phyloP scores from a whole-genome alignment of 2,113 vertebrate genomes.

The Mobula hypostoma region DNA sequence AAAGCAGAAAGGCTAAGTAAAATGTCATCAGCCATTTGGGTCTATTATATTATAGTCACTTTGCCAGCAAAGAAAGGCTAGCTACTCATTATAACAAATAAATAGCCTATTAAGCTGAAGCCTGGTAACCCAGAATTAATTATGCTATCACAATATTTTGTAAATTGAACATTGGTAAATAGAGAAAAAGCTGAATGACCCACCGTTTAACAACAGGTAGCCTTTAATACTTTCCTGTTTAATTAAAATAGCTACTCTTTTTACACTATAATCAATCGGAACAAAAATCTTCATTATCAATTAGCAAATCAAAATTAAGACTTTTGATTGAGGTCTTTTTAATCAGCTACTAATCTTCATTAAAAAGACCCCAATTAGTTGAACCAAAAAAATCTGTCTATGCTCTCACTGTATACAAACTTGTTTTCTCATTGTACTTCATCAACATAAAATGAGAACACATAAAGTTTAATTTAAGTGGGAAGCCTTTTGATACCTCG shows the following conservation, averaged over 20 bases:
- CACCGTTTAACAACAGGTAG: no score
- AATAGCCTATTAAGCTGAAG: no score
- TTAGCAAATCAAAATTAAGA: background rate
- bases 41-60: no score
- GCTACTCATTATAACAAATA: no score
- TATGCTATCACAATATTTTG: no score
- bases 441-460: background rate
- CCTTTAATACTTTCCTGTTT: background rate
- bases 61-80: no score
- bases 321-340: background rate
- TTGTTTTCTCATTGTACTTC: background rate
- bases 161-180: no score
- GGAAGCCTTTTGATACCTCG: background rate
- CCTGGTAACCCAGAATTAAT: no score
- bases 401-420: background rate
- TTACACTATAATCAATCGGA: background rate
- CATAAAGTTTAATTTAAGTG: background rate
- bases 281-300: background rate
- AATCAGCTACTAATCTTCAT: background rate
- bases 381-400: background rate
- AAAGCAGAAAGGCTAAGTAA: no score
- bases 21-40: no score
- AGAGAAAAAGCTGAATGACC: no score
- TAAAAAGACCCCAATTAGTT: background rate
- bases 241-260: background rate